Evolutionary conservation across 2,888 invertebrate species (phyloP).

Genomic region (Melieria crassipennis): DNA sequence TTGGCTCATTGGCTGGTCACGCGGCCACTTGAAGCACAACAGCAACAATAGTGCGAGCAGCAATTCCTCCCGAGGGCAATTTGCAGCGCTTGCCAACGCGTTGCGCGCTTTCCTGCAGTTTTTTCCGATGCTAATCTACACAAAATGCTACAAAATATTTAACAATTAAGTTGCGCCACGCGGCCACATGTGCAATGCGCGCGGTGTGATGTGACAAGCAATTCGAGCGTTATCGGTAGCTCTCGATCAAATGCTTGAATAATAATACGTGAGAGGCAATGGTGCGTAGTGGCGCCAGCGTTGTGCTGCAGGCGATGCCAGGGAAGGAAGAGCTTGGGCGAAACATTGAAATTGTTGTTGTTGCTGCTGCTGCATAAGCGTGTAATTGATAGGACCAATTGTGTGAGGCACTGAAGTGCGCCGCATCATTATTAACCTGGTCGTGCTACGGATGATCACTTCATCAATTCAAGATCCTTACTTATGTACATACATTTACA

Average conservation of each 20-base stretch:
- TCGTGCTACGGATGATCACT: too few species aligned
- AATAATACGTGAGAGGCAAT: too few species aligned
- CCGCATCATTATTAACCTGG: too few species aligned
- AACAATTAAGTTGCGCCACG: conserved; percentile 65
- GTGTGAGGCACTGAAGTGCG: too few species aligned
- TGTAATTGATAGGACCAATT: too few species aligned
- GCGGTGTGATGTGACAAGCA: conserved; percentile 28
- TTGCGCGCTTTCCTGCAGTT: conserved; percentile 40
- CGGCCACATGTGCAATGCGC: conserved; percentile 40
- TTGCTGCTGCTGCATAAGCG: too few species aligned
- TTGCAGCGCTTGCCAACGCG: conserved; percentile 18
- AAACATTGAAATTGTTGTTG: too few species aligned
- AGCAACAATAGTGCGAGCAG: neutral
- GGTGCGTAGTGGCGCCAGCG: too few species aligned
- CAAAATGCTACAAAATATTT: conserved; percentile 65
- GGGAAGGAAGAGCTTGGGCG: too few species aligned
- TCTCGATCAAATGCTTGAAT: conserved; percentile 22
- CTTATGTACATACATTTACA: too few species aligned
- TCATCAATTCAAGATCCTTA: too few species aligned
- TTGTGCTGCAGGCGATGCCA: too few species aligned
- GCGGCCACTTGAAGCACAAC: conserved; percentile 33
- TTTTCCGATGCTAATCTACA: conserved; percentile 60
- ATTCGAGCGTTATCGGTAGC: conserved; percentile 24
- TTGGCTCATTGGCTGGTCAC: conserved; percentile 29
- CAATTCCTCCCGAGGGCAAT: conserved; percentile 21